Evolutionary conservation across 2,113 vertebrate species (phyloP), one percentile per base, ranked within the genome.

Genomic region (Pithys albifrons): DNA sequence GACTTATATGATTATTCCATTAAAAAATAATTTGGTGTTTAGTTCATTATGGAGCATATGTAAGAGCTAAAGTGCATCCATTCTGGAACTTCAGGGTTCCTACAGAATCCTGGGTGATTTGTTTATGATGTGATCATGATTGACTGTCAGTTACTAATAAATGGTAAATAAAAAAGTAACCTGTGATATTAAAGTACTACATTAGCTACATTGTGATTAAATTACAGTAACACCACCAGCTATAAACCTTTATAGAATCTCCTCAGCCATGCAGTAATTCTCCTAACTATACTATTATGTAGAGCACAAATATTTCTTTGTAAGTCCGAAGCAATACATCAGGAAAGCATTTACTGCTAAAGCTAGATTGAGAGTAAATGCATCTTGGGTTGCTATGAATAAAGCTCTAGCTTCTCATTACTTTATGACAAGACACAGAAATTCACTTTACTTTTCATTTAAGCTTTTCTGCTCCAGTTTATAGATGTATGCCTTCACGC

Each of bases 391-490:
- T 93, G 96, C 97, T 96, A 97, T 98, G 98, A 98, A 98, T 98
- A 98, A 98, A 98, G 98, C 98, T 98, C 98, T 98, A 98, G 98
- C 97, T 98, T 98, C 98, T 98, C 98, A 98, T 98, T 98, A 98
- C 97, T 97, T 98, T 97, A 98, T 98, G 98, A 99, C 98, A 99
- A 98, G 98, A 98, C 97, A 98, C 98, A 99, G 98, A 98, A 98
- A 98, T 98, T 98, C 97, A 98, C 98, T 99, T 98, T 98, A 98
- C 98, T 98, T 99, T 99, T 98, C 98, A 99, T 98, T 99, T 98
- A 98, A 96, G 98, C 96, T 97, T 97, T 98, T 98, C 97, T 98
- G 97, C 98, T 97, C 94, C 97, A 92, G 92, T 98, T 98, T 98
- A 98, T 98, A 97, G 98, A 98, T 98, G 98, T 98, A 97, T 98